Evolutionary conservation across 2,113 vertebrate species (phyloP).

Genomic region (Rhynchomys soricoides): DNA sequence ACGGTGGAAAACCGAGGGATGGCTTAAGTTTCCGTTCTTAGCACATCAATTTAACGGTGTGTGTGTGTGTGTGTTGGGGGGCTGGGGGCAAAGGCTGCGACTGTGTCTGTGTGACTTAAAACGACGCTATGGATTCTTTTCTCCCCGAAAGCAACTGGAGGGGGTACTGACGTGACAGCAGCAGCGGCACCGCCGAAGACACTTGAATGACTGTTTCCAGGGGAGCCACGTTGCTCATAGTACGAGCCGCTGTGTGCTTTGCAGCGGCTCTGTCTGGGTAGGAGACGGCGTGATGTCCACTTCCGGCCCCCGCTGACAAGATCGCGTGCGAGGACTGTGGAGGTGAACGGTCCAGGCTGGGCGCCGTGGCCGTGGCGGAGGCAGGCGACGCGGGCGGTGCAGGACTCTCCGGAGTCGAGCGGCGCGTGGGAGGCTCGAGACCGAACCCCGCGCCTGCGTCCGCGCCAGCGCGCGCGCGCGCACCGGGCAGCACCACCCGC

Average conservation of each 20-base stretch:
- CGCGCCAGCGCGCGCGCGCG: too few relatives aligned
- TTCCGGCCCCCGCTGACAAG: constrained; percentile 10
- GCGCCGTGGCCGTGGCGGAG: background rate
- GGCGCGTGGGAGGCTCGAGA: background rate
- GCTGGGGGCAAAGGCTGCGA: background rate
- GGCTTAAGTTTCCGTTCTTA: background rate
- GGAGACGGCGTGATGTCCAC: background rate
- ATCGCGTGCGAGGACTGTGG: background rate
- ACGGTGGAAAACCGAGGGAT: background rate
- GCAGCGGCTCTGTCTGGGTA: background rate
- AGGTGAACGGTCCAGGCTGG: background rate
- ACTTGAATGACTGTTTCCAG: background rate
- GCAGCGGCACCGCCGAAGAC: background rate
- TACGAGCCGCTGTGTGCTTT: background rate
- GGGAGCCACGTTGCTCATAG: background rate
- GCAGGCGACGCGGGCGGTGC: background rate
- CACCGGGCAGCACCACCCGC: background rate
- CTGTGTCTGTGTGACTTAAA: background rate
- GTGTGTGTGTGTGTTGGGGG: too few relatives aligned
- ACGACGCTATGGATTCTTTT: background rate
- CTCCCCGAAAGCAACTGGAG: background rate
- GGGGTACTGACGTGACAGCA: background rate
- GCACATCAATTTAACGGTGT: background rate
- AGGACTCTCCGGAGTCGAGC: background rate
- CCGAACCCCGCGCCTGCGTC: background rate